Base-by-base conservation (phyloP, 2,797 vertebrate genomes). In the Enteromius paludinosus region DNA sequence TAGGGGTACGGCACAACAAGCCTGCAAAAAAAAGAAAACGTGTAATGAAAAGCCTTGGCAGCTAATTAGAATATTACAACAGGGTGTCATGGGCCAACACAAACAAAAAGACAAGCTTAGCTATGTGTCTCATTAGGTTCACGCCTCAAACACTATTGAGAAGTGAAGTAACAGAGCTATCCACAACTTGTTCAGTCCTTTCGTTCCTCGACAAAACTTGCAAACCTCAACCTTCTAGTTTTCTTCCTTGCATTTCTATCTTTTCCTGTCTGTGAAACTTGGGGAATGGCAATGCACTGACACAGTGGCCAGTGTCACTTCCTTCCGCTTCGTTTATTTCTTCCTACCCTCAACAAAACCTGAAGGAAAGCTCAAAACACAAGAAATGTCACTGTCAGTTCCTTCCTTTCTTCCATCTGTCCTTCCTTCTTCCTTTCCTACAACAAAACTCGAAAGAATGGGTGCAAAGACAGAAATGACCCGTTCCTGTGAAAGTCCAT, bases 61-160 rank as follows among this genome's bases (percentile, higher is more conserved):
- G 35, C 59, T 74, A 81, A 81, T 74, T 73, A 43, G 15, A 65
- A 74, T 49, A 80, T n/a, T 62, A 64, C 18, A 82, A 28, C 33
- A 45, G 56, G 5, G 61, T 82, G 25, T 68, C 45, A 75, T 43
- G 8, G 23, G 47, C 45, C 18, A 43, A 10, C 12, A 30, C 45
- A 68, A 82, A 30, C 71, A 75, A 66, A 73, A 81, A 81, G 59
- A 54, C 28, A 81, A 38, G 59, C 79, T 64, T 65, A 81, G 38
- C 25, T 70, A 62, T 61, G 56, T 12, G 69, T 52, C 79, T 73
- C 69, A 81, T 81, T 64, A 81, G 35, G 43, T 64, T 73, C 54
- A 81, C 69, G 64, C 43, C 54, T 72, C 28, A 35, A 72, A 65
- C 10, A 5, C 11, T 43, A 30, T n/a, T 10, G 66, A 56, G 33